These are phyloP conservation scores for Psilopsiagon aymara DNA, from an alignment of 2,113 vertebrate species.

Conservation along the genomic window DNA sequence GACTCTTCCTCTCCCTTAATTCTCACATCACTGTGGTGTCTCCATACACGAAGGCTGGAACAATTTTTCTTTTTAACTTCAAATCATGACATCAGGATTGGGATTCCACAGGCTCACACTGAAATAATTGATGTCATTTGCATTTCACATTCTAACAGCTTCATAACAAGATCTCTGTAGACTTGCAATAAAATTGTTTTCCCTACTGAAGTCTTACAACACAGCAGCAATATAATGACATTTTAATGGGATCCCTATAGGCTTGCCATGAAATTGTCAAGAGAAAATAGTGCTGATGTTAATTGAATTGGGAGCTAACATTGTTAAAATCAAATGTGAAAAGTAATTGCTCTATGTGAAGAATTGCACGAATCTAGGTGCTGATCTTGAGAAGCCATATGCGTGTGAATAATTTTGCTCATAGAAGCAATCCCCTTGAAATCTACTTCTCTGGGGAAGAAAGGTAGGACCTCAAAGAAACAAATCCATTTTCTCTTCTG, in stretches of 20 bases:
- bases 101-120: slow-evolving; percentile 5
- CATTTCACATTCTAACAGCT: slow-evolving; percentile 60
- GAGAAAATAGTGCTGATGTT: slow-evolving; percentile 53
- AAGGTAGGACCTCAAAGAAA: not conserved
- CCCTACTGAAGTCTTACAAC: slow-evolving; percentile 53
- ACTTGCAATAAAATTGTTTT: slow-evolving; percentile 65
- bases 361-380: not conserved
- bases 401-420: not conserved
- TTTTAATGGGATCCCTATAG: slow-evolving; percentile 71
- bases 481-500: not conserved
- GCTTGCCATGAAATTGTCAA: slow-evolving; percentile 62
- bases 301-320: slow-evolving; percentile 67
- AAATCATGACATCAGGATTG: slow-evolving; percentile 10
- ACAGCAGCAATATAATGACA: slow-evolving; percentile 60
- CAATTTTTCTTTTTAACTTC: slow-evolving; percentile 40
- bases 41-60: not conserved
- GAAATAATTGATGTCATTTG: slow-evolving; percentile 67
- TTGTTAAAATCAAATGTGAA: slow-evolving; percentile 44
- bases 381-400: not conserved
- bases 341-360: slow-evolving; percentile 28
- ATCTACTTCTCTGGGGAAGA: not conserved
- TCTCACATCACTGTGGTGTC: not conserved
- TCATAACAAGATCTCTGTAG: slow-evolving; percentile 67
- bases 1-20: not conserved
- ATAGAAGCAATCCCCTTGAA: not conserved